Evolutionary conservation across 1,140 invertebrate species (phyloP), one percentile per base, ranked within the genome.

Genomic region (Drosophila elegans): DNA sequence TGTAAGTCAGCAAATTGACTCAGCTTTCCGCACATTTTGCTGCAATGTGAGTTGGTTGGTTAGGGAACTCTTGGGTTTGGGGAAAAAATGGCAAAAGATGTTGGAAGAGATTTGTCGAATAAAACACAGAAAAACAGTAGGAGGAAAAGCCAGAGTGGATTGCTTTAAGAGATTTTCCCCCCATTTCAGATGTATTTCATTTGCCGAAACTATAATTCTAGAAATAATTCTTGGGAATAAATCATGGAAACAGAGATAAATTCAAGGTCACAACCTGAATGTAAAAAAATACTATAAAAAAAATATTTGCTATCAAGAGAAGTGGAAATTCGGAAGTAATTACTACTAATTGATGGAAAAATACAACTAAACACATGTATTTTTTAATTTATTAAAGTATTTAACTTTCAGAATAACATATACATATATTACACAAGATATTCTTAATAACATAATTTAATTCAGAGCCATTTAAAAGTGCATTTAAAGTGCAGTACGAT

Each of bases 1-100:
- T 80, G 78, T 63, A 63, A 77, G 78, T 80, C 78, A 68, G 79
- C 78, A 80, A 80, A 81, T 81, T 81, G 78, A 77, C 53, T 76
- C 67, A 61, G 67, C 78, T 81, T 80, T 63, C 78, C 78, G 63
- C 78, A 74, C 78, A 80, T 79, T 80, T 76, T 73, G 56, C 75
- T 72, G 78, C 78, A 80, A 36, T 53, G 56, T 21, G 60, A 56
- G 36, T 57, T 44, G 69, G 61, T 32, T 78, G 54, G 66, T 48
- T 21, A 21, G 16, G 16, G 16, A 21, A 21, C 16, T 41, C 32
- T 38, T 27, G 36, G 48, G 42, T 21, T 21, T 27, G 5, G 13
- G n/a, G 13, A 11, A 34, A 34, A 41, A 29, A 36, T 41, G 32
- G 38, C 13, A 13, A 29, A 63, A 39, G 45, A 57, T 57, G 54